Evolutionary conservation across 1,140 invertebrate species (phyloP).

Genomic region (Choristoneura fumiferana): DNA sequence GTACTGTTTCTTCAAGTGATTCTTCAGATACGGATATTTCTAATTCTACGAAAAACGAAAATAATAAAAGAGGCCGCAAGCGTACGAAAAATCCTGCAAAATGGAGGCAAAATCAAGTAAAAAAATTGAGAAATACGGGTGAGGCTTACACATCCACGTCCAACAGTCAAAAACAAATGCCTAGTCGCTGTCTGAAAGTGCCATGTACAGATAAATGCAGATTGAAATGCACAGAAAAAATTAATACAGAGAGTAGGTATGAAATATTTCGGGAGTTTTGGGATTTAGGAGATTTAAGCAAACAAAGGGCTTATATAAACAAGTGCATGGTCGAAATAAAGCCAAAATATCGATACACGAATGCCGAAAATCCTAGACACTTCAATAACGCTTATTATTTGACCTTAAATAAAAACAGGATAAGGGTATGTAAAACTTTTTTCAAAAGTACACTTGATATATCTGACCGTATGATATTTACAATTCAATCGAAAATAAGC

Average conservation of each 20-base stretch:
- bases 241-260: slow-evolving; percentile 18
- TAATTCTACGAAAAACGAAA: too few species aligned
- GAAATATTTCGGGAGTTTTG: slow-evolving; percentile 22
- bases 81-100: background rate
- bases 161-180: slow-evolving; percentile 9
- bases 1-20: background rate
- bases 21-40: background rate
- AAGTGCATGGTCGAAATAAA: slow-evolving; percentile 20
- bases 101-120: slow-evolving; percentile 23
- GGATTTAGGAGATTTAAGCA: slow-evolving; percentile 20
- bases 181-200: slow-evolving; percentile 14
- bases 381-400: slow-evolving; percentile 30
- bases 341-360: slow-evolving; percentile 32
- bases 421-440: slow-evolving; percentile 35
- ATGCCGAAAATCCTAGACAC: slow-evolving; percentile 22
- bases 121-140: slow-evolving; percentile 20
- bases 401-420: slow-evolving; percentile 19
- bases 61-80: background rate
- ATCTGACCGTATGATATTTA: slow-evolving; percentile 30
- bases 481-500: slow-evolving; percentile 28
- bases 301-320: slow-evolving; percentile 23
- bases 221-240: slow-evolving; percentile 23
- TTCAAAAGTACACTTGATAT: slow-evolving; percentile 29
- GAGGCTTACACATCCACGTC: slow-evolving; percentile 21
- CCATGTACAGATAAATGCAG: slow-evolving; percentile 27